Percentiles rank a stretch among this genome's conserved stretches.
Conservation (phyloP, 2,113 vertebrate species). For the Noctilio leporinus region DNA sequence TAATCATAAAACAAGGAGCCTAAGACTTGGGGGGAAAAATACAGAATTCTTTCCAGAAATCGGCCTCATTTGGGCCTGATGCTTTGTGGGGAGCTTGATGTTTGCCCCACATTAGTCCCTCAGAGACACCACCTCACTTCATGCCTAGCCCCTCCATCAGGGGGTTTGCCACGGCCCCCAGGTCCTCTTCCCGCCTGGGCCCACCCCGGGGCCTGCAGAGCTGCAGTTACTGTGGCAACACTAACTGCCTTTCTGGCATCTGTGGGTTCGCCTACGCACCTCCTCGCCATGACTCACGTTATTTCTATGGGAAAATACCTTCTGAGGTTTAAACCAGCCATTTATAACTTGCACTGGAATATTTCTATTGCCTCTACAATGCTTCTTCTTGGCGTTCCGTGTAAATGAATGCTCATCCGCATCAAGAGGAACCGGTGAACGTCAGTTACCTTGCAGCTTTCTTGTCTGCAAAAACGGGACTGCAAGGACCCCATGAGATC, state of each 20-base stretch:
- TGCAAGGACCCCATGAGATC: too few species aligned
- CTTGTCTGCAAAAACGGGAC: neutral
- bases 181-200: neutral
- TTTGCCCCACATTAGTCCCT: accelerated
- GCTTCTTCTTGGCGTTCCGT: neutral
- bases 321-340: neutral
- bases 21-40: neutral
- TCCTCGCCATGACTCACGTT: neutral
- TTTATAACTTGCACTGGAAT: neutral
- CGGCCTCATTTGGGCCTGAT: neutral
- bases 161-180: neutral
- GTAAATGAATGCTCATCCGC: neutral
- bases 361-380: neutral
- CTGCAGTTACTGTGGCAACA: neutral
- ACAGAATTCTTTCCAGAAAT: neutral
- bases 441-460: neutral
- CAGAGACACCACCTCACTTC: neutral
- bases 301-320: neutral
- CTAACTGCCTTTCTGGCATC: neutral
- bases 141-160: accelerated
- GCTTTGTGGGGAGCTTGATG: neutral
- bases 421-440: neutral
- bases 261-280: neutral
- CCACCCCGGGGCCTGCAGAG: neutral
- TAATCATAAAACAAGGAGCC: neutral